Base-by-base conservation (phyloP, 1,140 invertebrate species). In the Lepidurus packardi region DNA sequence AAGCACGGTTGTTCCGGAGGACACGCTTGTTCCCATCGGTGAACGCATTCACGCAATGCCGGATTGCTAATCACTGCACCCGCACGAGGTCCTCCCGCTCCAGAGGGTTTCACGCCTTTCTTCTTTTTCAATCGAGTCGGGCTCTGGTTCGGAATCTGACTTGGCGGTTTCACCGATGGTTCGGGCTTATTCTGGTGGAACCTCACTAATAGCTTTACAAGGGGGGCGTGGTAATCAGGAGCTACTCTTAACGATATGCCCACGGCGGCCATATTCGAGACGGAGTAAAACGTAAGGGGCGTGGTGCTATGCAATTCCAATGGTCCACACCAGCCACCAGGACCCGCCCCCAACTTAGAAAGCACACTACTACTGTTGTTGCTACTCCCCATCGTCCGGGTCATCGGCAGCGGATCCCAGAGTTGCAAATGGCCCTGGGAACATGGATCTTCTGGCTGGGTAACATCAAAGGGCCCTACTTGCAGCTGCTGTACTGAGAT, bases 371-470 rank as follows among this genome's bases (percentile, higher is more conserved):
- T 65, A 8, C 8, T 65, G 53, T 65, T 65, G 4, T n/a, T 4
- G 21, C 16, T 13, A n/a, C 21, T 21, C 53, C 53, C 53, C 13
- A 16, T 16, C 53, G 53, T 65, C 53, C 53, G 8, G 53, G 53
- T 65, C 53, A 65, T 16, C 53, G 53, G 21, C 53, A 65, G 21
- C 53, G 53, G 53, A 65, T 65, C 53, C 53, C 53, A 65, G 13
- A 65, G 53, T 65, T 65, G 53, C 9, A 65, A 21, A 65, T 65
- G 53, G 53, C 53, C 53, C 53, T 65, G 53, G 13, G 53, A 65
- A 65, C 53, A 65, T 65, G 53, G 53, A 16, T 65, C 53, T 65
- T 65, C 53, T 21, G 53, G 53, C 53, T 65, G 53, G 53, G 53
- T 65, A 21, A 65, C 53, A 65, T 65, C 53, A 65, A 65, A 65